Percentiles rank a stretch among this genome's conserved stretches.
Evolutionary conservation across 2,888 invertebrate genomes (phyloP).

Genomic region (Leucoma salicis): DNA sequence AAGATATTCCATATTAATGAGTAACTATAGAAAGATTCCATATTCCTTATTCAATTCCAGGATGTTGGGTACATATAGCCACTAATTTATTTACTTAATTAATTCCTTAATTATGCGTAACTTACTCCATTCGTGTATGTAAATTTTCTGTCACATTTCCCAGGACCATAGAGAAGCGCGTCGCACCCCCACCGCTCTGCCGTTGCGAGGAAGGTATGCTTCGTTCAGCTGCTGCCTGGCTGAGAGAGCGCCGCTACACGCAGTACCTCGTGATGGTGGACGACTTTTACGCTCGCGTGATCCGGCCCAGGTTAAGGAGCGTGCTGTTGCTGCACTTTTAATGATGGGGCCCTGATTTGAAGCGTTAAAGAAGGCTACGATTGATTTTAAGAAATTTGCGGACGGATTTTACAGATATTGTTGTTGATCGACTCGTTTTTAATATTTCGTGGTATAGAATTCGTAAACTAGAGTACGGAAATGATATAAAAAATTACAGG

Average conservation of each 20-base stretch:
- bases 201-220: constrained; percentile 34
- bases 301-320: constrained; percentile 61
- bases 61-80: too few species aligned
- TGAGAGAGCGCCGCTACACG: constrained; percentile 48
- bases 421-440: too few species aligned
- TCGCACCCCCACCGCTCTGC: constrained; percentile 28
- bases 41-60: too few species aligned
- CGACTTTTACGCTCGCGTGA: constrained; percentile 62
- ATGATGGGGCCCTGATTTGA: constrained; percentile 1
- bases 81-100: too few species aligned
- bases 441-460: too few species aligned
- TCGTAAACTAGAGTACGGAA: too few species aligned
- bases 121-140: too few species aligned
- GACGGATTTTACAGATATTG: too few species aligned
- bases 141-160: constrained; percentile 4
- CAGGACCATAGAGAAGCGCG: constrained; percentile 62
- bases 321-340: constrained; percentile 69
- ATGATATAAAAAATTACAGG: too few species aligned
- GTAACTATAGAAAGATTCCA: too few species aligned
- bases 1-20: too few species aligned
- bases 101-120: too few species aligned
- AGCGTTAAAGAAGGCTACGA: constrained; percentile 1
- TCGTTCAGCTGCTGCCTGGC: constrained; percentile 50
- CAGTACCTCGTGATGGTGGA: constrained; percentile 56
- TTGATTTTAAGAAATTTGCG: constrained; percentile 7